Percentiles rank a stretch among this genome's conserved stretches.
Conservation (phyloP, 1,140 invertebrate species). For the Magallana angulata region DNA sequence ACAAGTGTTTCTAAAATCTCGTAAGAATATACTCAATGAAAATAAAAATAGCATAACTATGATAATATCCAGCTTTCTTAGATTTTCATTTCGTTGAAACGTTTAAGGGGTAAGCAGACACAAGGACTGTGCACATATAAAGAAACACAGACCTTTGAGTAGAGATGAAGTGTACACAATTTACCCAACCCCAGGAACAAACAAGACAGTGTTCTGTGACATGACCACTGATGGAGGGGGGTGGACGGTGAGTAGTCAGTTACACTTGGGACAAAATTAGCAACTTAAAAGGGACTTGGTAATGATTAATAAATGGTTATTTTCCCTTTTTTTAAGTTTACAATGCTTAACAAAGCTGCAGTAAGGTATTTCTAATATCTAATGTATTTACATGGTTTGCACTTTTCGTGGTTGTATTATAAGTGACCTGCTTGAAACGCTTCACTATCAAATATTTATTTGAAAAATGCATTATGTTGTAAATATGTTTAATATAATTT, state of each 20-base stretch:
- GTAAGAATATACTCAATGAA: neutral
- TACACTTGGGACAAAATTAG: neutral
- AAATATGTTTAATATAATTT: too few relatives aligned
- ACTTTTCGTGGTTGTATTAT: neutral
- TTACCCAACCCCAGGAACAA: neutral
- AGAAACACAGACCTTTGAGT: neutral
- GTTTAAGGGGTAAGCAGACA: neutral
- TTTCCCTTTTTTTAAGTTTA: too few relatives aligned
- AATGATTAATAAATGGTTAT: too few relatives aligned
- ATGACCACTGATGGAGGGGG: slow-evolving; percentile 22
- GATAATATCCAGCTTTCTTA: neutral
- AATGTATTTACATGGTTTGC: neutral
- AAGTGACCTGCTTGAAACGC: too few relatives aligned
- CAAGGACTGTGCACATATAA: neutral
- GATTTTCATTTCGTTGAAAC: neutral
- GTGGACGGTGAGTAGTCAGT: neutral
- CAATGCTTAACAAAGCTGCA: too few relatives aligned
- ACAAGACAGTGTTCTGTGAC: neutral
- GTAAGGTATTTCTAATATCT: neutral
- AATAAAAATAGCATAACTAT: neutral
- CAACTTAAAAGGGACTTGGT: neutral
- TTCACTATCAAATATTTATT: too few relatives aligned
- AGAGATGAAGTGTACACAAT: slow-evolving; percentile 10
- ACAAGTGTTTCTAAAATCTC: slow-evolving; percentile 1
- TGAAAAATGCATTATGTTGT: too few relatives aligned